Percentiles rank a stretch among this genome's conserved stretches.
These are phyloP conservation scores for Ellobius talpinus DNA, from an alignment of 2,113 vertebrate genomes.

Conservation along the genomic window DNA sequence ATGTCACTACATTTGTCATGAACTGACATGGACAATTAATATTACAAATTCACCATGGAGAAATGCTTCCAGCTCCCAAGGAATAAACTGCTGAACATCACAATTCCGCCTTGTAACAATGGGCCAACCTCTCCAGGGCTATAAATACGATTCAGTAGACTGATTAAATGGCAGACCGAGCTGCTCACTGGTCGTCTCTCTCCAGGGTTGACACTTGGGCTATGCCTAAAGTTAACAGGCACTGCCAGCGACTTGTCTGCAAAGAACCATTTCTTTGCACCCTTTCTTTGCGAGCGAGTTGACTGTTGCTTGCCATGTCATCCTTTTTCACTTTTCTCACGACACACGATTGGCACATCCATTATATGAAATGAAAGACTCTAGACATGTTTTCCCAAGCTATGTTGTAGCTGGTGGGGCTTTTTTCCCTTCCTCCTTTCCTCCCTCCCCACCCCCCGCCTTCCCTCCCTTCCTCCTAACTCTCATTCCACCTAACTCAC, in stretches of 20 bases:
- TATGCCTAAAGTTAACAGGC: constrained; percentile 62
- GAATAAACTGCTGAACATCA: constrained; percentile 84
- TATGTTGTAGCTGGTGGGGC: neutral
- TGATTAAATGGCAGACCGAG: constrained; percentile 69
- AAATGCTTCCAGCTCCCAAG: constrained; percentile 81
- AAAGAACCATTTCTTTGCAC: neutral
- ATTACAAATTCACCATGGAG: constrained; percentile 84
- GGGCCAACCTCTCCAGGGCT: constrained; percentile 76
- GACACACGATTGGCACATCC: neutral
- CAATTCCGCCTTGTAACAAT: constrained; percentile 79
- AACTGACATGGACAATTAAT: constrained; percentile 85
- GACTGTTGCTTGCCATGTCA: neutral
- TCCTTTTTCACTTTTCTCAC: neutral
- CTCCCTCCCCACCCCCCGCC: too few species aligned
- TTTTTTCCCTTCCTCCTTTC: neutral
- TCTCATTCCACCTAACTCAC: neutral
- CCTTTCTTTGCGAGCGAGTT: constrained; percentile 26
- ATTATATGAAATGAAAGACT: neutral
- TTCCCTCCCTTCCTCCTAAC: neutral
- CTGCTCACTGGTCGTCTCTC: constrained; percentile 41
- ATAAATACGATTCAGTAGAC: constrained; percentile 66
- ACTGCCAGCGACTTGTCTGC: neutral
- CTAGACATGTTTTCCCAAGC: neutral
- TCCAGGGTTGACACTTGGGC: constrained; percentile 51
- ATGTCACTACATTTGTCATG: constrained; percentile 84